phyloP scores from a whole-genome alignment of 2,797 vertebrate genomes.

The Morus bassanus region DNA sequence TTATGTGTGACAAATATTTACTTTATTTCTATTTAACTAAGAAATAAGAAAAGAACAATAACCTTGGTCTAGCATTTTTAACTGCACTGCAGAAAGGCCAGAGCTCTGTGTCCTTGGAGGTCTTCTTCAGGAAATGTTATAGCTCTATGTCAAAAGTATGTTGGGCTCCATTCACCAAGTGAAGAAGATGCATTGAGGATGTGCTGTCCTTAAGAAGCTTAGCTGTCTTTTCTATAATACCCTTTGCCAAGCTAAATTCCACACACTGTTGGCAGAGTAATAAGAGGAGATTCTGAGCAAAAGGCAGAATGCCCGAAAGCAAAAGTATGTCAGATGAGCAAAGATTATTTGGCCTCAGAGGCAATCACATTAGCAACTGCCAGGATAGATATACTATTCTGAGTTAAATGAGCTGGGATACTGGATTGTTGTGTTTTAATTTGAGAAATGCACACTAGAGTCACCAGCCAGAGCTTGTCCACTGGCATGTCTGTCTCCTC shows the following conservation, averaged over 20 bases:
- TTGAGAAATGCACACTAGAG: background rate
- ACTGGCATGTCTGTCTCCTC: background rate
- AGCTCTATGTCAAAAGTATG: background rate
- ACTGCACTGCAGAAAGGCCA: background rate
- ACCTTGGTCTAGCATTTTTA: background rate
- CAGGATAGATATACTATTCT: background rate
- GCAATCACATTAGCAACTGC: slow-evolving; percentile 11
- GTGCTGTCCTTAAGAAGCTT: background rate
- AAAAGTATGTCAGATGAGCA: background rate
- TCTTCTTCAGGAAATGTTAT: background rate
- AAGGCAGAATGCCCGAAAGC: background rate
- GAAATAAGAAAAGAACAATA: background rate
- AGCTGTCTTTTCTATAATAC: background rate
- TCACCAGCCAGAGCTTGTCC: background rate
- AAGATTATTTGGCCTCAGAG: slow-evolving; percentile 2
- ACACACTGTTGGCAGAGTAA: background rate
- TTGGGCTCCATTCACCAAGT: background rate
- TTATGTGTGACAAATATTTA: background rate
- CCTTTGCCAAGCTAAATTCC: background rate
- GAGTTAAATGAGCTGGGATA: slow-evolving; percentile 2
- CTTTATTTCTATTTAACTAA: background rate
- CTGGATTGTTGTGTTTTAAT: background rate
- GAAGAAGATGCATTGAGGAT: background rate
- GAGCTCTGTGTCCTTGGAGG: background rate
- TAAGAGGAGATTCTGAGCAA: background rate